Percentiles rank a stretch among this genome's conserved stretches.
These are phyloP conservation scores for Lomographa bimaculata DNA, from an alignment of 2,888 invertebrate species.

Conservation along the genomic window DNA sequence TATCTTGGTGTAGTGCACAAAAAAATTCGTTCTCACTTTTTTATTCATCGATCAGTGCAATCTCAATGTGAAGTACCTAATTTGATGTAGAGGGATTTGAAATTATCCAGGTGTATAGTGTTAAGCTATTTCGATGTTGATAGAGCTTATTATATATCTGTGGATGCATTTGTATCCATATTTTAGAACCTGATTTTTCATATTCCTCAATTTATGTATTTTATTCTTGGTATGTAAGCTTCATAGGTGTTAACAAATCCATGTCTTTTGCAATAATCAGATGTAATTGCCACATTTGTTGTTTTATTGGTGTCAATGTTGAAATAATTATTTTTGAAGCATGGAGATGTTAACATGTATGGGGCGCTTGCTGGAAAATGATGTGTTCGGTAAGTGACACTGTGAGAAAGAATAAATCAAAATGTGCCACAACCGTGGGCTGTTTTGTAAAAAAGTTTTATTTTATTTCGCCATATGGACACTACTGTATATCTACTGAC, in stretches of 20 bases:
- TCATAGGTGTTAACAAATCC: slow-evolving; percentile 33
- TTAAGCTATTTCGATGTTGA: slow-evolving; percentile 6
- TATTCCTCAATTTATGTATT: slow-evolving; percentile 33
- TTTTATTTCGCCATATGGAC: no score
- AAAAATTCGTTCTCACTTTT: slow-evolving; percentile 36
- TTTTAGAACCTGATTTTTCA: slow-evolving; percentile 24
- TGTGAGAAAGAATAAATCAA: slow-evolving; percentile 74
- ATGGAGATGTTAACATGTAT: slow-evolving; percentile 46
- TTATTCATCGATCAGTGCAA: slow-evolving; percentile 21
- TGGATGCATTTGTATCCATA: slow-evolving; percentile 10
- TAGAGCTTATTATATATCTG: slow-evolving; percentile 6
- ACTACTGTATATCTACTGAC: no score
- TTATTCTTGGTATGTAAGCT: slow-evolving; percentile 30
- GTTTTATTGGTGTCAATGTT: slow-evolving; percentile 31
- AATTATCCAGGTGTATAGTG: slow-evolving; percentile 6
- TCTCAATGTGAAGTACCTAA: slow-evolving; percentile 17
- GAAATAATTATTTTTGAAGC: slow-evolving; percentile 41
- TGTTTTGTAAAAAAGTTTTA: slow-evolving; percentile 58
- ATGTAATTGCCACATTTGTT: slow-evolving; percentile 17
- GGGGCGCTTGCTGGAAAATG: slow-evolving; percentile 54
- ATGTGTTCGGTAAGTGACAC: slow-evolving; percentile 61
- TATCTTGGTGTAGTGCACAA: slow-evolving; percentile 61
- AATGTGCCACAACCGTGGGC: slow-evolving; percentile 72
- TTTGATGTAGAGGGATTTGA: slow-evolving; percentile 10
- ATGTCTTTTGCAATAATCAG: slow-evolving; percentile 26